phyloP scores from a whole-genome alignment of 2,888 invertebrate genomes.

The Nomada goodeniana region DNA sequence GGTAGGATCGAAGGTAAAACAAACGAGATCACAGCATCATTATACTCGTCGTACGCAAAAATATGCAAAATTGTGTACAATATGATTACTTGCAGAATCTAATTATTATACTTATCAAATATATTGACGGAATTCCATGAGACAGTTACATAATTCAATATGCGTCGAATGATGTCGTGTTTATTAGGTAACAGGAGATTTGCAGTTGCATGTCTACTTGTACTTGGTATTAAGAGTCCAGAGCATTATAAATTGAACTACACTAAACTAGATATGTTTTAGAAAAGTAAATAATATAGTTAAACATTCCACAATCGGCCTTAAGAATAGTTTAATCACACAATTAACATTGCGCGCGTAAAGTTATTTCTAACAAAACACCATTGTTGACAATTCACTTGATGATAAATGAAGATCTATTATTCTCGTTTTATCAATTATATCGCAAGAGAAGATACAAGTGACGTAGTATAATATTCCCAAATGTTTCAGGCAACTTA shows the following conservation, averaged over 20 bases:
- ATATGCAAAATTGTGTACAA: not conserved
- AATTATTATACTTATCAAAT: slow-evolving; percentile 27
- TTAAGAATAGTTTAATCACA: no score
- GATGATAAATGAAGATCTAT: not conserved
- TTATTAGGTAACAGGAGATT: slow-evolving; percentile 54
- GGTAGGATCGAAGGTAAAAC: not conserved
- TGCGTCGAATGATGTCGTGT: slow-evolving; percentile 37
- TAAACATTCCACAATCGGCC: not conserved
- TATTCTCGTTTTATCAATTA: no score
- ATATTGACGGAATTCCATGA: slow-evolving; percentile 23
- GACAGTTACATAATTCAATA: slow-evolving; percentile 60
- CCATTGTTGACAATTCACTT: not conserved
- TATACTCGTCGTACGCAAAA: not conserved
- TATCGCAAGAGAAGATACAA: slow-evolving; percentile 2
- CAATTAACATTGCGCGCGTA: no score
- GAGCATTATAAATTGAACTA: slow-evolving; percentile 3
- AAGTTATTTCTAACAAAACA: not conserved
- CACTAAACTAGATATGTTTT: not conserved
- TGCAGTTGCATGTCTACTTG: not conserved
- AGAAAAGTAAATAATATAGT: not conserved
- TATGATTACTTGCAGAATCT: not conserved
- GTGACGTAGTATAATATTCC: slow-evolving; percentile 3
- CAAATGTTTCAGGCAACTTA: slow-evolving; percentile 11
- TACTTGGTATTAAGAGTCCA: not conserved
- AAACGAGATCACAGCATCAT: not conserved